phyloP scores from a whole-genome alignment of 2,113 vertebrate genomes.

The Dryoscopus gambensis region DNA sequence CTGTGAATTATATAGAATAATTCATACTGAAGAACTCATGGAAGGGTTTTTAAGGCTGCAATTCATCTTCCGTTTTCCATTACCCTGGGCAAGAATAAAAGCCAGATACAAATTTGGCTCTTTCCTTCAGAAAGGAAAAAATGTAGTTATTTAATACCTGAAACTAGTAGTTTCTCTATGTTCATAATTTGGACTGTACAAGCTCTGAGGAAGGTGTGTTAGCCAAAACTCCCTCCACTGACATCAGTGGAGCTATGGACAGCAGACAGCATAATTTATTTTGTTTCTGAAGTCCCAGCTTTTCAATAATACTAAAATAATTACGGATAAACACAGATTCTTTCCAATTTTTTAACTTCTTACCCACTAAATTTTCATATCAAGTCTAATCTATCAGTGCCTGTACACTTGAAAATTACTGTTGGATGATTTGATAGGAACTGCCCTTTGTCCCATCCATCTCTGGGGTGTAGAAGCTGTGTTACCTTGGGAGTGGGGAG shows the following conservation, averaged over 20 bases:
- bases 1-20: slow-evolving; percentile 51
- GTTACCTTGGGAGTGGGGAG: background rate
- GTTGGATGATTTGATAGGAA: background rate
- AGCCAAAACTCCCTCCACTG: background rate
- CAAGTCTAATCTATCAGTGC: background rate
- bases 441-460: background rate
- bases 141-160: background rate
- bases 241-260: background rate
- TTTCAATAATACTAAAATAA: background rate
- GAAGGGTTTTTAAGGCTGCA: slow-evolving; percentile 33
- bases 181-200: background rate
- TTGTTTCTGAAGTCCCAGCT: background rate
- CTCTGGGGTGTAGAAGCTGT: background rate
- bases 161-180: background rate
- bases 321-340: background rate
- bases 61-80: slow-evolving; percentile 63
- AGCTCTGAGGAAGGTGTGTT: background rate
- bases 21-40: background rate
- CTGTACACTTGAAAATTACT: background rate
- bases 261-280: background rate
- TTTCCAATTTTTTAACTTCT: background rate
- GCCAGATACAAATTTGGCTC: slow-evolving; percentile 21
- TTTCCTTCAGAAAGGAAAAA: background rate
- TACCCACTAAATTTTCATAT: background rate
- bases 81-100: slow-evolving; percentile 42